Conservation (phyloP, 2,113 vertebrate species). For the Muntiacus muntjak region DNA sequence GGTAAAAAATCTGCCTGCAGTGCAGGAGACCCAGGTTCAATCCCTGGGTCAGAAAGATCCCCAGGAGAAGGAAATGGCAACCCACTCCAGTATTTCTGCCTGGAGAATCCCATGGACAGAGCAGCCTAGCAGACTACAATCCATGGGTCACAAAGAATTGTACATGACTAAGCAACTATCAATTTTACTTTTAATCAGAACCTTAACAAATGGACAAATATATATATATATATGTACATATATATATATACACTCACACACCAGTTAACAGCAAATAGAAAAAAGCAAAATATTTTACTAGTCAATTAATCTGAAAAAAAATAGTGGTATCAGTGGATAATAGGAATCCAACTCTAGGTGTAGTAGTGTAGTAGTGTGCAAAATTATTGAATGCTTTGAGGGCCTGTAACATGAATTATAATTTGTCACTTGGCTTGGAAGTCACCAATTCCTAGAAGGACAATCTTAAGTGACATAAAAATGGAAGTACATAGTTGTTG, state of each 20-base stretch:
- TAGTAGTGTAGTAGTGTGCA: fast-evolving
- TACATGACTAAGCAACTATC: background rate
- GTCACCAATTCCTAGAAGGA: background rate
- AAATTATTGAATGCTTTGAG: background rate
- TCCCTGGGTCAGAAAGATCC: background rate
- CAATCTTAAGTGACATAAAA: background rate
- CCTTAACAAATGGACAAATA: background rate
- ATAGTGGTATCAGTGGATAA: background rate
- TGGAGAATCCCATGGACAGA: background rate
- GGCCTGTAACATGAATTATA: background rate
- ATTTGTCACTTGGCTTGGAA: background rate
- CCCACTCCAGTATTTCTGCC: background rate
- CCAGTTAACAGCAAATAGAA: background rate
- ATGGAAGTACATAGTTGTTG: background rate
- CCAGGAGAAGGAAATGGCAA: background rate
- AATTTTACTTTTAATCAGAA: background rate
- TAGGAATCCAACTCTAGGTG: background rate
- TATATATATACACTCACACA: too few species aligned
- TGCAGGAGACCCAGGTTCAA: background rate
- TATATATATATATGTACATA: background rate
- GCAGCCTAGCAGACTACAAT: background rate
- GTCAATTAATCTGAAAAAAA: background rate
- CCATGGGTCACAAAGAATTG: background rate
- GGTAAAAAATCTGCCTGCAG: background rate
- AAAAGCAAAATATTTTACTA: background rate